Evolutionary conservation across 2,797 vertebrate genomes (phyloP), one percentile per base, ranked within the genome.

Genomic region (Pseudochaenichthys georgianus): DNA sequence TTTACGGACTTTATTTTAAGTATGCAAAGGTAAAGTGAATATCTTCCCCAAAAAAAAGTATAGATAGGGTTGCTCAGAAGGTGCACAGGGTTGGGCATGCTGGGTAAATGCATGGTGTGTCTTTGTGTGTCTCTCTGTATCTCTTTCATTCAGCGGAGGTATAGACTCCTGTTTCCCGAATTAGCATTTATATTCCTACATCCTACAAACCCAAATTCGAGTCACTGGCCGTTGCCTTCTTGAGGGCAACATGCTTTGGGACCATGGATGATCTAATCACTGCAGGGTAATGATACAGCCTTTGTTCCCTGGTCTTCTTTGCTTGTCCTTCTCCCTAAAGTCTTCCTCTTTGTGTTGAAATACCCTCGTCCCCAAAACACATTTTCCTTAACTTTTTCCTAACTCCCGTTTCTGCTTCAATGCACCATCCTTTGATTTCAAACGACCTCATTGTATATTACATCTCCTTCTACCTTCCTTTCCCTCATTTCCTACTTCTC

Each of bases 161-260:
- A 69, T 15, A 66, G 70, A 50, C 48, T 80, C 55, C 51, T 60
- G 51, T 73, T 81, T 73, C 59, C 73, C 57, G 53, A 66, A 84
- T 91, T 91, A 87, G 77, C 70, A 92, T 91, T 89, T 89, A 84
- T 57, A 91, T 87, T 88, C 79, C 79, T 69, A 74, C 83, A 80
- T 70, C 69, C 78, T 58, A 66, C 64, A 68, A 54, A 42, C 52
- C 66, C 48, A 67, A 68, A 74, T 58, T 42, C 9, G 61, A 79
- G 70, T 73, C 46, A 15, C n/a, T 76, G 58, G 43, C 71, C 10
- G 7, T 10, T 60, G 50, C 51, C 42, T 75, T 58, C 47, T 53
- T 17, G 50, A 66, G 71, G 66, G 57, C 65, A 21, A 38, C 13
- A 0, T 21, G 64, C 23, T 53, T 69, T 60, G 9, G 16, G 76